A percentile compares a stretch with the other conserved stretches of the same genome.
phyloP scores from a whole-genome alignment of 35 echinoderm and acorn worm species.

The Heliocidaris erythrogramma region DNA sequence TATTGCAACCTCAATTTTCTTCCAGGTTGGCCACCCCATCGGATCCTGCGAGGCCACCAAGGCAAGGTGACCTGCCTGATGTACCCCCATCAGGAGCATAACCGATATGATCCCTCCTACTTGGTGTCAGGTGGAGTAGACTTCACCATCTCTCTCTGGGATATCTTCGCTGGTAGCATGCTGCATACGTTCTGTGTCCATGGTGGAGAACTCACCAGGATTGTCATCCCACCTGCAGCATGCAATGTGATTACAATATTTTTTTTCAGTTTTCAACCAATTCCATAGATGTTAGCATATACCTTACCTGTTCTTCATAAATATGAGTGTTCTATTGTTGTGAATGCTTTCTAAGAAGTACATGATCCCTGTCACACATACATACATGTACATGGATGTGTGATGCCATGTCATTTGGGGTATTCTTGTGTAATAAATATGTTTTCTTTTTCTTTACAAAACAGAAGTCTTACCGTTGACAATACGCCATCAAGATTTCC shows the following conservation, averaged over 20 bases:
- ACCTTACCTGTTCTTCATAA: neutral
- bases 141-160: conserved; percentile 92
- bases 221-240: conserved; percentile 87
- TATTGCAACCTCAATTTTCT: neutral
- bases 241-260: conserved; percentile 79
- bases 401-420: no score
- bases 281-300: neutral
- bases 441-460: no score
- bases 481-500: no score
- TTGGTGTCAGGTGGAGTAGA: conserved; percentile 94
- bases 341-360: no score
- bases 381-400: no score
- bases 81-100: conserved; percentile 89
- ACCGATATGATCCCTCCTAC: conserved; percentile 69
- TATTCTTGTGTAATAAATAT: no score
- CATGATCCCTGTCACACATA: no score
- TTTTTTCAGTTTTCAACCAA: neutral
- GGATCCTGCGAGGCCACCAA: conserved; percentile 94
- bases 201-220: conserved; percentile 86
- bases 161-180: conserved; percentile 82
- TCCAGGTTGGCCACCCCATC: conserved; percentile 96
- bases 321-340: neutral
- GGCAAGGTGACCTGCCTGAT: conserved; percentile 90
- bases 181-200: conserved; percentile 93
- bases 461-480: no score